Conservation (phyloP, 2,888 invertebrate genomes). For the Carterocephalus palaemon region DNA sequence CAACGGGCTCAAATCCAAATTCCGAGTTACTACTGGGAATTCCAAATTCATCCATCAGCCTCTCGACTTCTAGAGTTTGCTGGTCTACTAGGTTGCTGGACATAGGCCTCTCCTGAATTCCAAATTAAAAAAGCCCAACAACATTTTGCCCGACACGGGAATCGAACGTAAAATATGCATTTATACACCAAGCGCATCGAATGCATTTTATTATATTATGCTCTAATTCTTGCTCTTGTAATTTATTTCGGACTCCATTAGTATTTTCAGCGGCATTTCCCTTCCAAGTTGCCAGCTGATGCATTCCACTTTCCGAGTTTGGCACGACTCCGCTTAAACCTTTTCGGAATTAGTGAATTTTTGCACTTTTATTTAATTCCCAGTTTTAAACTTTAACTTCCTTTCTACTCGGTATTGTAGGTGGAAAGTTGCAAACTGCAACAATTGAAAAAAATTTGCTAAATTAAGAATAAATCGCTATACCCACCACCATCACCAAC, state of each 20-base stretch:
- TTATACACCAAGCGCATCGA: no score
- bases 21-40: no score
- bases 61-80: no score
- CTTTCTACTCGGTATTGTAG: not conserved
- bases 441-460: not conserved
- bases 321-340: constrained; percentile 2
- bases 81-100: no score
- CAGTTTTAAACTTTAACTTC: not conserved
- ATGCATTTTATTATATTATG: not conserved
- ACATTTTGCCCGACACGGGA: no score
- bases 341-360: constrained; percentile 14
- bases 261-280: constrained; percentile 10
- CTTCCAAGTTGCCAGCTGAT: constrained; percentile 16
- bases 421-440: not conserved
- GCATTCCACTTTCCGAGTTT: constrained; percentile 14
- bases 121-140: no score
- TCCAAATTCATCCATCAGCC: no score
- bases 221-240: not conserved
- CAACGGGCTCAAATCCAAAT: no score
- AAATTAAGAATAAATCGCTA: not conserved
- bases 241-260: constrained; percentile 1
- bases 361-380: constrained; percentile 11
- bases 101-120: no score
- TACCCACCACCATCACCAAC: no score
- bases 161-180: no score